phyloP scores from a whole-genome alignment of 2,113 vertebrate genomes.

The Planiliza haematocheilus region DNA sequence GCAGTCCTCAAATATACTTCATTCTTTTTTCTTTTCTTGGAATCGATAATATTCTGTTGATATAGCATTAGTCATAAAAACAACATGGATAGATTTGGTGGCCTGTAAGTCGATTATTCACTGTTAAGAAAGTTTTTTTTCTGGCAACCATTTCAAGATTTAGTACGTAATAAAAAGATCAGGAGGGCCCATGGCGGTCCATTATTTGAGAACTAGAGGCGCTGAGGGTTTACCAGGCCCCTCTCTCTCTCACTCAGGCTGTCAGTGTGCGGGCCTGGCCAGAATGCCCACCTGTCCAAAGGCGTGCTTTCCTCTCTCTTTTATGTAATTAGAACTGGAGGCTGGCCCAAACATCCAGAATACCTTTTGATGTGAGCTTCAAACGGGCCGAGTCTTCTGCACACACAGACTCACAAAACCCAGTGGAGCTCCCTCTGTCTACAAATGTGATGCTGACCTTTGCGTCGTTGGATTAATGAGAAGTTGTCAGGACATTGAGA shows the following conservation, averaged over 20 bases:
- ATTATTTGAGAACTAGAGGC: slow-evolving; percentile 40
- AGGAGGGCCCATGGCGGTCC: not conserved
- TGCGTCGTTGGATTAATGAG: not conserved
- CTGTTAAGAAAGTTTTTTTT: slow-evolving; percentile 22
- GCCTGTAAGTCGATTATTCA: slow-evolving; percentile 39
- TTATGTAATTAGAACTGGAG: slow-evolving; percentile 53
- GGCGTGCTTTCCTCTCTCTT: slow-evolving; percentile 26
- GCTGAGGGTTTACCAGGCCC: slow-evolving; percentile 14
- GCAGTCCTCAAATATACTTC: slow-evolving; percentile 19
- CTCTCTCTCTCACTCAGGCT: slow-evolving; percentile 24
- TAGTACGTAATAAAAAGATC: slow-evolving; percentile 33
- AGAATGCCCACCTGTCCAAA: slow-evolving; percentile 39
- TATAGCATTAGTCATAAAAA: slow-evolving; percentile 37
- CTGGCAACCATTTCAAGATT: slow-evolving; percentile 23
- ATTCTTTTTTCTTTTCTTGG: slow-evolving; percentile 29
- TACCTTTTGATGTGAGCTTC: slow-evolving; percentile 42
- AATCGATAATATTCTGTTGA: slow-evolving; percentile 25
- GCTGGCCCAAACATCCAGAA: slow-evolving; percentile 39
- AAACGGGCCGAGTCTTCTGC: slow-evolving; percentile 19
- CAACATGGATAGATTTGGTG: not conserved
- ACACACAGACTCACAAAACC: slow-evolving; percentile 4
- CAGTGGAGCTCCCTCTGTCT: not conserved
- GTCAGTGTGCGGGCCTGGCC: slow-evolving; percentile 17
- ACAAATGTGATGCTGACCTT: slow-evolving; percentile 7
- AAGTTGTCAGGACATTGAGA: too few species aligned